Base-by-base conservation (phyloP, 2,113 vertebrate species). In the Clinocottus analis region DNA sequence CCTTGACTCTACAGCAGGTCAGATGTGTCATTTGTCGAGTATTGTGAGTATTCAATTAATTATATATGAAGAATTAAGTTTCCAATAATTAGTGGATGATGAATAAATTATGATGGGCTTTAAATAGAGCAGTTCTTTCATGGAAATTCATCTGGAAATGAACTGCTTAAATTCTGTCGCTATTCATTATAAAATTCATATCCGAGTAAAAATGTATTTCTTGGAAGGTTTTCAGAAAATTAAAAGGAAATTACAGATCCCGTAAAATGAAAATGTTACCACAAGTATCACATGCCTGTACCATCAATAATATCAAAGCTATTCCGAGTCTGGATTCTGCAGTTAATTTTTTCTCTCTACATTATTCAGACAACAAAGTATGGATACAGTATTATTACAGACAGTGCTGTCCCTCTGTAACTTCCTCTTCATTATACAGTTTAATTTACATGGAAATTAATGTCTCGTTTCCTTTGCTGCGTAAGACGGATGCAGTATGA, bases 371-470 rank as follows among this genome's bases (percentile, higher is more conserved):
- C 74, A 77, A 91, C 65, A 85, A 80, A 76, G 27, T 79, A 70
- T 73, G 71, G 68, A 82, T 71, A 87, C 82, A 73, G 83, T 75
- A 89, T 79, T 84, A 68, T 77, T 80, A 87, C 85, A 85, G 87
- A 88, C 87, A 66, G 62, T 65, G 79, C 84, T 82, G 85, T 89
- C 87, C 81, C 37, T 79, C 74, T 75, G 68, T 61, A 71, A 72
- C 69, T 4, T 70, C 56, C 33, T 66, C 65, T 25, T 85, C 75
- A 80, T 75, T 85, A 64, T 84, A 90, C 81, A 85, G 47, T 79
- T 85, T 55, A 58, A 82, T 90, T 89, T 86, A 91, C 88, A 90
- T 66, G 72, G 58, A 79, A 79, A 86, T 73, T 13, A 72, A 58
- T 62, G 75, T 67, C 68, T 45, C 64, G 68, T 77, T 82, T 73